These are phyloP conservation scores for Eleginops maclovinus DNA, from an alignment of 2,113 vertebrate species.

Conservation along the genomic window DNA sequence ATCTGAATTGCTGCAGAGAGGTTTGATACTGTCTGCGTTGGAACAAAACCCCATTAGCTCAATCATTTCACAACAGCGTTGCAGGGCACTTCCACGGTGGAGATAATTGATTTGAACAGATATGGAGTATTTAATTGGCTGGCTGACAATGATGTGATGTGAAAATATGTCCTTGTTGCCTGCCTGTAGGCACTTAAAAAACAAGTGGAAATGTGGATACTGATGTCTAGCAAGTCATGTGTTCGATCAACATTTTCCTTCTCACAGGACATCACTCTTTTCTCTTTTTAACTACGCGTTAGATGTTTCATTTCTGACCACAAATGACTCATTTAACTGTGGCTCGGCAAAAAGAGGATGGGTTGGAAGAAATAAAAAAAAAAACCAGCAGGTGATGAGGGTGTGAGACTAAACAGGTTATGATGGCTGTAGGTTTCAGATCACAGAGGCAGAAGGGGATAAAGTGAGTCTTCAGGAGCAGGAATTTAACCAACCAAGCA, in stretches of 20 bases:
- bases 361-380: too few relatives aligned
- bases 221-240: neutral
- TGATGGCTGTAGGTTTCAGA: too few relatives aligned
- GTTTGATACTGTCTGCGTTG: constrained; percentile 62
- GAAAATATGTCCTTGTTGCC: neutral
- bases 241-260: constrained; percentile 9
- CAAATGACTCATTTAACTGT: too few relatives aligned
- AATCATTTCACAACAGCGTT: constrained; percentile 59
- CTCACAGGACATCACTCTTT: neutral
- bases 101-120: constrained; percentile 75
- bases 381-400: too few relatives aligned
- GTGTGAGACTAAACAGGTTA: too few relatives aligned
- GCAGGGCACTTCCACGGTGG: constrained; percentile 38
- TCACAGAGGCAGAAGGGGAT: too few relatives aligned
- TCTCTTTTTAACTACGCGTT: too few relatives aligned
- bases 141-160: constrained; percentile 50
- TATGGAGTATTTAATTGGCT: constrained; percentile 70
- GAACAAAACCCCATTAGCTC: constrained; percentile 73
- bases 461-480: too few relatives aligned
- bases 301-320: too few relatives aligned
- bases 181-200: neutral
- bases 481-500: too few relatives aligned
- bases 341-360: too few relatives aligned
- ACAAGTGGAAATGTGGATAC: constrained; percentile 7
- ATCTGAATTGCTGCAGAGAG: constrained; percentile 73